Evolutionary conservation across 2,113 vertebrate genomes (phyloP), one percentile per base, ranked within the genome.

Genomic region (Nerophis lumbriciformis): DNA sequence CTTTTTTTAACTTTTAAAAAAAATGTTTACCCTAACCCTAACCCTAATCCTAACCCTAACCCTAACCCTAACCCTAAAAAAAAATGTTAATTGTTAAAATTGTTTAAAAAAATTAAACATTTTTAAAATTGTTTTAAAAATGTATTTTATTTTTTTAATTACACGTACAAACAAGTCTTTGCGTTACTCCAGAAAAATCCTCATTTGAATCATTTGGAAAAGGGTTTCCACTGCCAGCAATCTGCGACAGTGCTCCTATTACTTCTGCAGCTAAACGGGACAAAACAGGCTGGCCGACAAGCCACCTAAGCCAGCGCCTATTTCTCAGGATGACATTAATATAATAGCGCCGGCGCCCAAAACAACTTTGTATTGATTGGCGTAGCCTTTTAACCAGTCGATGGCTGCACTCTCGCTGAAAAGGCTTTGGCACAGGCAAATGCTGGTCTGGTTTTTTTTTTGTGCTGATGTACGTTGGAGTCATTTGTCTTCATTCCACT

Each of bases 311-410:
- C 80, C 72, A 80, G 63, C 73, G 79, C 77, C 85, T 87, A 85
- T 87, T 88, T 80, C 85, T 89, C 87, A 88, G 82, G 74, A 87
- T 89, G 85, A 87, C 86, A 86, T 87, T 87, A 88, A 89, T 88
- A 87, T 87, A 87, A 90, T 86, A 87, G 83, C 59, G 60, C 75
- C 80, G 83, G 81, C 82, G 78, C 83, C 78, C 84, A 86, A 88
- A 89, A 88, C 88, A 87, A 87, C 84, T 88, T 89, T 87, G 83
- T 85, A 88, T 90, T 88, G 88, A 89, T 89, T 72, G 59, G 48
- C 79, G 82, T 86, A 88, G 86, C 85, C 87, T 88, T 88, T 86
- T 88, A 88, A 87, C 77, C 81, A 80, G 86, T 90, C 84, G 82
- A 89, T 88, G 59, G 79, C 82, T 74, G 83, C 83, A 79, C 83